phyloP scores from a whole-genome alignment of 2,797 vertebrate species.

The Cheirogaleus major region DNA sequence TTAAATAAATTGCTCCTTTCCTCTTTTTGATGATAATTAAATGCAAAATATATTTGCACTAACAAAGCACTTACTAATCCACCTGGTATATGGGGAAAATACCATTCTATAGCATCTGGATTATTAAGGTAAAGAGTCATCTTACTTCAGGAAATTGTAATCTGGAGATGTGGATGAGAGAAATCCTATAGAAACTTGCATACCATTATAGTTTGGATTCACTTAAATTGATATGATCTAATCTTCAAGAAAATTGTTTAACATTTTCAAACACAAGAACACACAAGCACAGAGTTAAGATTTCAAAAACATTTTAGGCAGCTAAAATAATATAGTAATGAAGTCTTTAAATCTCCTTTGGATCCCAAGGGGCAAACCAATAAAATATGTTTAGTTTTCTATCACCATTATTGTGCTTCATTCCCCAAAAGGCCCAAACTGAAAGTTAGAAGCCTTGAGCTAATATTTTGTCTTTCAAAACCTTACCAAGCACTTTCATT shows the following conservation, averaged over 20 bases:
- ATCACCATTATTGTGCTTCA: no score
- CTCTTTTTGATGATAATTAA: conserved; percentile 68
- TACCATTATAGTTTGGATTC: background rate
- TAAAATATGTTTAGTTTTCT: background rate
- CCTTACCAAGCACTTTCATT: background rate
- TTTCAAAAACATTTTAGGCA: background rate
- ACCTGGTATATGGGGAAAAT: conserved; percentile 20
- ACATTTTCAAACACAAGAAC: background rate
- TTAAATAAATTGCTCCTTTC: conserved; percentile 73
- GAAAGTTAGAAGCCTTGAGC: background rate
- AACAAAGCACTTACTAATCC: conserved; percentile 22
- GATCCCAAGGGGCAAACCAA: background rate
- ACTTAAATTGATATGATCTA: background rate
- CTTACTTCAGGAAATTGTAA: background rate
- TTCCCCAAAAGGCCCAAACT: background rate
- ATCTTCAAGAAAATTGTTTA: background rate
- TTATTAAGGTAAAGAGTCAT: conserved; percentile 55
- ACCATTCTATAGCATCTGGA: conserved; percentile 6
- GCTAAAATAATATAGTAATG: background rate
- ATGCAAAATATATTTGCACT: conserved; percentile 63
- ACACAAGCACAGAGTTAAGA: background rate
- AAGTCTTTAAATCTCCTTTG: background rate
- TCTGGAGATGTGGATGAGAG: background rate
- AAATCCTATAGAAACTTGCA: background rate
- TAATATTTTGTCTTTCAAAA: background rate